Base-by-base conservation (phyloP, 1,140 invertebrate species). In the Trichonephila clavata region DNA sequence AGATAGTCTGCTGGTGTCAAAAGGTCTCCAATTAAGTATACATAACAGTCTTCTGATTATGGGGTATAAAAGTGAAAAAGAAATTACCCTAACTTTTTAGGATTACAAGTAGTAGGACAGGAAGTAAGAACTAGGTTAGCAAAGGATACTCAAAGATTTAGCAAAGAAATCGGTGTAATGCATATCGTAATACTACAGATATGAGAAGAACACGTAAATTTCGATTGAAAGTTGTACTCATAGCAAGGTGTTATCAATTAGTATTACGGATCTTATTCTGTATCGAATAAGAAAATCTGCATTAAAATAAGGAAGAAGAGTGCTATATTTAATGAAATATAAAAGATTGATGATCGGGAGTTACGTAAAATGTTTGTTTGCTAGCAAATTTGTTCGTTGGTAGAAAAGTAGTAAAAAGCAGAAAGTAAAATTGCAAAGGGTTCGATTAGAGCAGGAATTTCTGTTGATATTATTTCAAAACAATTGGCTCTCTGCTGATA, bases 251-350 rank as follows among this genome's bases (percentile, higher is more conserved):
- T 86, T 86, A 63, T 86, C 84, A 86, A 27, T 86, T 60, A 86
- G 84, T 86, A 39, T 86, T 86, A 63, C 14, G 24, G 50, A 86
- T 86, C 84, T 86, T 18, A 39, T 86, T 86, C 32, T 27, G 14
- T 24, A 63, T 63, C 61, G 61, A 63, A 63, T 63, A n/a, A n/a
- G n/a, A n/a, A n/a, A n/a, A n/a, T n/a, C n/a, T n/a, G n/a, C n/a
- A n/a, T n/a, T n/a, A n/a, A 63, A 63, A 21, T 14, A 63, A 63
- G 61, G 21, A 63, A 21, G 21, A 14, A 24, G 27, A 32, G 27
- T 80, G 27, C 27, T n/a, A n/a, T n/a, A 80, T 80, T 80, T 80
- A 3, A 80, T 80, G 27, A 27, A 24, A 80, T n/a, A 80, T n/a
- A 61, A 86, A 86, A 86, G 32, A 86, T 61, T 3, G 27, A 13